Percentiles rank a stretch among this genome's conserved stretches.
phyloP scores from a whole-genome alignment of 1,140 invertebrate genomes.

The Brachionus koreanus region DNA sequence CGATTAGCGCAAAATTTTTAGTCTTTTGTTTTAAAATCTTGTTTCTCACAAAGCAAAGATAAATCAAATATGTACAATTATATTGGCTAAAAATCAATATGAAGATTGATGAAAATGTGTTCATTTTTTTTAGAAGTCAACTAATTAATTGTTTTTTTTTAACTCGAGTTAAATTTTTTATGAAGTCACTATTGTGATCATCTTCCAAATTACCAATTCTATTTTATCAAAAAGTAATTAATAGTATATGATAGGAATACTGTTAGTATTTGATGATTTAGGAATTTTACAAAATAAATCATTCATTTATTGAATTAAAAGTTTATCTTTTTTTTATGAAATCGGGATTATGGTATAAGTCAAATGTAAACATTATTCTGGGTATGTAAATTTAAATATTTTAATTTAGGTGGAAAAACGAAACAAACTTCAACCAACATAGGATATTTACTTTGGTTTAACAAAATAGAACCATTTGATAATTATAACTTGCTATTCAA shows the following conservation, averaged over 20 bases:
- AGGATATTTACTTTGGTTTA: not conserved
- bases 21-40: not conserved
- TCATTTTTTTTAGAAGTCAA: no score
- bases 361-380: not conserved
- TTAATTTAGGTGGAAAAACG: not conserved
- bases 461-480: not conserved
- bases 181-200: no score
- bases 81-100: no score
- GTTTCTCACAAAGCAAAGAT: not conserved
- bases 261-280: not conserved
- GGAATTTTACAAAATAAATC: not conserved
- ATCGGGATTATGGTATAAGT: not conserved
- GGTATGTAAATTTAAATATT: not conserved
- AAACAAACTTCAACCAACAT: not conserved
- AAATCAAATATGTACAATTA: not conserved
- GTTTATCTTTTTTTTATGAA: not conserved
- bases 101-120: no score
- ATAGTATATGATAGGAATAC: not conserved
- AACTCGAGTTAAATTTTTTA: no score
- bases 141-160: no score
- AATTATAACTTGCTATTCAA: conserved; percentile 16
- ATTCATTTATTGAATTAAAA: not conserved
- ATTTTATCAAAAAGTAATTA: not conserved
- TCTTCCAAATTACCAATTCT: not conserved
- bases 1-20: not conserved